Base-by-base conservation (phyloP, 2,888 invertebrate genomes). In the Odontomyia ornata region DNA sequence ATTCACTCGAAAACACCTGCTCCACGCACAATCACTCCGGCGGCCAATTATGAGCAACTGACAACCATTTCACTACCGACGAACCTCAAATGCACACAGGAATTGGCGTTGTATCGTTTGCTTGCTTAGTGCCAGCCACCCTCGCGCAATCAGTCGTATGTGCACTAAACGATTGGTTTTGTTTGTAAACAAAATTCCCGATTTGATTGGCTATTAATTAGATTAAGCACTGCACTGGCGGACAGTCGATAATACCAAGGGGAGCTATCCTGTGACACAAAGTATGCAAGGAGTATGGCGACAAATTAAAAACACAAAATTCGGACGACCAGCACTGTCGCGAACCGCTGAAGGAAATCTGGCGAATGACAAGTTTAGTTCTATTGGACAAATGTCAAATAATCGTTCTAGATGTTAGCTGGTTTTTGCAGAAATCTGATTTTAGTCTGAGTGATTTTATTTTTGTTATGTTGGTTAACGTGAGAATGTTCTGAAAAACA, bases 81-180 rank as follows among this genome's bases (percentile, higher is more conserved):
- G n/a, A n/a, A n/a, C n/a, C 52, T 52, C 52, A 96, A 96, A 96
- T 84, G 93, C 94, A 3, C 3, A 36, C 36, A 36, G 36, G 9
- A 36, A 36, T 36, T 36, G 36, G 3, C 36, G 36, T 36, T 36
- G 36, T 5, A 36, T 36, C 36, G 36, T 36, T 36, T 36, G 9
- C 9, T 36, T 9, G 36, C 3, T 36, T 36, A 36, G 9, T 36
- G 36, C 36, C 36, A 36, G 9, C 5, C 36, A 36, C 36, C 36
- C 36, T 36, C 36, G 36, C 36, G 36, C 95, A 84, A 94, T 95
- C 82, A 95, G 5, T 36, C 36, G 36, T 36, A 36, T 9, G 95
- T 5, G 96, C 96, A 86, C 3, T 36, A 3, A 36, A 36, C 36
- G 36, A 5, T 36, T 96, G 96, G 96, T 96, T 96, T 87, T 64